Evolutionary conservation across 2,888 invertebrate genomes (phyloP).

Genomic region (Hofmannophila pseudospretella): DNA sequence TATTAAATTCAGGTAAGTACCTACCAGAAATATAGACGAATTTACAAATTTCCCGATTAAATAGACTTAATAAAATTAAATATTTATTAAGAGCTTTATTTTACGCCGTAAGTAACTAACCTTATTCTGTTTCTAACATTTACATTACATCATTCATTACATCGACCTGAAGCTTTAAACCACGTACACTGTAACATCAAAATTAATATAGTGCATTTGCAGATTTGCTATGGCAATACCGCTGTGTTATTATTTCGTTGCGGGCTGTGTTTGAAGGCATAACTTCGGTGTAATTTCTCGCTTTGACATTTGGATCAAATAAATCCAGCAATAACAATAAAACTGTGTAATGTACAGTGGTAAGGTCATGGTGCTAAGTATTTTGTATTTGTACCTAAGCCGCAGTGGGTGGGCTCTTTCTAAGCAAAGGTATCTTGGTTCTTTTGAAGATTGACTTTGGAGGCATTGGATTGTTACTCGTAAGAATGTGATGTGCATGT

Average conservation of each 20-base stretch:
- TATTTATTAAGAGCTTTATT: no score
- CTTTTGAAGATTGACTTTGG: no score
- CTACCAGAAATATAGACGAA: no score
- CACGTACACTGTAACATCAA: constrained; percentile 5
- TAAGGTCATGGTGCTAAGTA: constrained; percentile 33
- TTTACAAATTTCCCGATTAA: no score
- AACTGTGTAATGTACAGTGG: constrained; percentile 21
- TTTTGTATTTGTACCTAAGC: constrained; percentile 16
- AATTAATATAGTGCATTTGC: constrained; percentile 6
- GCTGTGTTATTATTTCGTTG: constrained; percentile 21
- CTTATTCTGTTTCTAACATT: no score
- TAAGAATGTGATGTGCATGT: no score
- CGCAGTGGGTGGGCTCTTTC: constrained; percentile 22
- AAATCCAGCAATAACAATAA: constrained; percentile 42
- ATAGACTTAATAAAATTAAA: no score
- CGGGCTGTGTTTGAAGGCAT: constrained; percentile 13
- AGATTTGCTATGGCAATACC: constrained; percentile 9
- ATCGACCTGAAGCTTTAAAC: constrained; percentile 24
- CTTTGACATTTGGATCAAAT: constrained; percentile 33
- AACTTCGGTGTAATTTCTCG: constrained; percentile 21
- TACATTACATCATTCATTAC: no score
- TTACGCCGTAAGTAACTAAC: no score
- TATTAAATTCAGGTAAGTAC: no score
- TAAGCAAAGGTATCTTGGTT: no score
- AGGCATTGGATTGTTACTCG: no score